Conservation (phyloP, 2,888 invertebrate genomes). For the Trypoxylon attenuatum region DNA sequence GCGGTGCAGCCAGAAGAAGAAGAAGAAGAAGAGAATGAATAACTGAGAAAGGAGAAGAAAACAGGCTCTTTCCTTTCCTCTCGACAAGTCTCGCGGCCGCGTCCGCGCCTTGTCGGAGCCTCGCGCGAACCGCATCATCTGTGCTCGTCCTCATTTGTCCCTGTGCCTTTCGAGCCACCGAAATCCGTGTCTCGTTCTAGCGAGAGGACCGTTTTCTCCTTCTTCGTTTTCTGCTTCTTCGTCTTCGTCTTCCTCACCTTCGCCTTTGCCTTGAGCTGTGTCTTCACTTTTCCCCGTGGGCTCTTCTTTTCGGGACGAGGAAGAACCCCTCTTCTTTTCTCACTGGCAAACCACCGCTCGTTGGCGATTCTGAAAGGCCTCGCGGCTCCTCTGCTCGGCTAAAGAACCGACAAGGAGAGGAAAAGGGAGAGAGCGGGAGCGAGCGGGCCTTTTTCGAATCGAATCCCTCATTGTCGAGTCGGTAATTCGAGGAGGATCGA, state of each 20-base stretch:
- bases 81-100: background rate
- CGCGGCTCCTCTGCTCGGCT: conserved; percentile 27
- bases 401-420: conserved; percentile 12
- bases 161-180: conserved; percentile 52
- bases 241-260: conserved; percentile 11
- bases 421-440: conserved; percentile 10
- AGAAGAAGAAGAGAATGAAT: conserved; percentile 1
- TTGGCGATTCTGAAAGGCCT: conserved; percentile 47
- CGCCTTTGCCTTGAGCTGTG: no score
- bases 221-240: conserved; percentile 12
- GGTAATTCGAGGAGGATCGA: conserved; percentile 72
- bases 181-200: conserved; percentile 25
- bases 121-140: conserved; percentile 32
- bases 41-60: conserved; percentile 12
- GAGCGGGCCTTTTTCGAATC: conserved; percentile 61
- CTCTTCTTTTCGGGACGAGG: no score
- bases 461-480: conserved; percentile 71
- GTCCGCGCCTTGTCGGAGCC: conserved; percentile 26
- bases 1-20: conserved; percentile 32
- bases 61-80: background rate
- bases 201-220: no score
- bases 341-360: conserved; percentile 46
- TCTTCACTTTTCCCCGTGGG: conserved; percentile 15
- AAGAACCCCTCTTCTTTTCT: conserved; percentile 40
- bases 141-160: conserved; percentile 56